Evolutionary conservation across 1,140 invertebrate genomes (phyloP).

Genomic region (Theocolax elegans): DNA sequence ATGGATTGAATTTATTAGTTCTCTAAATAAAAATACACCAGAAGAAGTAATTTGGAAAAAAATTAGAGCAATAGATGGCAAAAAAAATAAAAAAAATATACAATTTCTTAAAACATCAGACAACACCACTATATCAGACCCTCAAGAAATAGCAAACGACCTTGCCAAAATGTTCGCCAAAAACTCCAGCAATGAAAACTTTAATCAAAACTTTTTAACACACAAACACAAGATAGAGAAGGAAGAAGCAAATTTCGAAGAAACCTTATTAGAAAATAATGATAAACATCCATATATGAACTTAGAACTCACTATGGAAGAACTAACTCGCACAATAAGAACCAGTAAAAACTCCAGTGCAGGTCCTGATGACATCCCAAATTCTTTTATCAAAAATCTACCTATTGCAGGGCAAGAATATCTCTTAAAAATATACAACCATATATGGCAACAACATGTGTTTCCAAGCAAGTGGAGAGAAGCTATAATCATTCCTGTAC

Average conservation of each 20-base stretch:
- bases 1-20: not conserved
- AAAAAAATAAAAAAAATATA: not conserved
- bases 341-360: constrained; percentile 35
- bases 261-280: not conserved
- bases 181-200: constrained; percentile 50
- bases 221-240: constrained; percentile 35
- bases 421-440: constrained; percentile 49
- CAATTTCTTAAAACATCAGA: not conserved
- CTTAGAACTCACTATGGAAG: constrained; percentile 4
- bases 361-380: constrained; percentile 44
- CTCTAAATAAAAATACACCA: constrained; percentile 22
- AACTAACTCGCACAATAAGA: constrained; percentile 7
- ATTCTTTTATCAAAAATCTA: constrained; percentile 48
- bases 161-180: constrained; percentile 47
- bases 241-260: not conserved
- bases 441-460: constrained; percentile 40
- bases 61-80: constrained; percentile 37
- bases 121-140: not conserved
- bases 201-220: constrained; percentile 36
- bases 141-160: constrained; percentile 46
- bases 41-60: constrained; percentile 36
- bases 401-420: constrained; percentile 36
- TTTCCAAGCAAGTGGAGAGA: constrained; percentile 53
- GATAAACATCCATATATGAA: not conserved
- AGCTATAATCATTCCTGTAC: constrained; percentile 51